phyloP scores from a whole-genome alignment of 2,888 invertebrate genomes.

The Tenthredo scrophulariae region DNA sequence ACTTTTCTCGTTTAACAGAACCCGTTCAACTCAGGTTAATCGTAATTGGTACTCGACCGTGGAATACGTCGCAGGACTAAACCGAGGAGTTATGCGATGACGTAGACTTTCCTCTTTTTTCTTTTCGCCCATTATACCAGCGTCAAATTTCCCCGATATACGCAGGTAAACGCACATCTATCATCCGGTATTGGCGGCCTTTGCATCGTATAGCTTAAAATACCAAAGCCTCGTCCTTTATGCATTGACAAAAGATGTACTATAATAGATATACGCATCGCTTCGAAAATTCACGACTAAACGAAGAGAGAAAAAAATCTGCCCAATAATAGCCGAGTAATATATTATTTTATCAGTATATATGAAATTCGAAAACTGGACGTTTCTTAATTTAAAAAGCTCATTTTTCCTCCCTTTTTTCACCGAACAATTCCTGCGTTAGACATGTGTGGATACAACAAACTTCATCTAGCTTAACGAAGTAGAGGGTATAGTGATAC shows the following conservation, averaged over 20 bases:
- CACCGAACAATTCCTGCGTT: background rate
- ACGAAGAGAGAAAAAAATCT: background rate
- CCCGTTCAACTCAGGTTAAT: background rate
- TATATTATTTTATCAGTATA: background rate
- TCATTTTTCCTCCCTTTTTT: background rate
- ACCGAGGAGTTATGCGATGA: background rate
- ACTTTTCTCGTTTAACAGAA: constrained; percentile 1
- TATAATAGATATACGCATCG: background rate
- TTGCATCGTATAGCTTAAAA: background rate
- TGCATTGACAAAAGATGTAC: background rate
- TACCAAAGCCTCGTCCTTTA: background rate
- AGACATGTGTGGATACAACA: background rate
- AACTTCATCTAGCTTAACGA: constrained; percentile 26
- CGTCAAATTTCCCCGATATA: constrained; percentile 4
- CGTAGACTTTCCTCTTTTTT: background rate
- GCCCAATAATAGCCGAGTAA: background rate
- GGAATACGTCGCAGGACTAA: background rate
- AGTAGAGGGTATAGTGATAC: constrained; percentile 29
- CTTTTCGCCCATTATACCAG: background rate
- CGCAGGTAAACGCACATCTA: constrained; percentile 18
- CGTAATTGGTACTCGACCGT: constrained; percentile 23
- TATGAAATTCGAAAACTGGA: background rate
- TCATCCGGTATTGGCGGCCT: constrained; percentile 25
- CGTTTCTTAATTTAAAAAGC: background rate
- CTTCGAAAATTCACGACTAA: background rate